These are phyloP conservation scores for Scophthalmus maximus DNA, from an alignment of 2,113 vertebrate species.

Conservation along the genomic window DNA sequence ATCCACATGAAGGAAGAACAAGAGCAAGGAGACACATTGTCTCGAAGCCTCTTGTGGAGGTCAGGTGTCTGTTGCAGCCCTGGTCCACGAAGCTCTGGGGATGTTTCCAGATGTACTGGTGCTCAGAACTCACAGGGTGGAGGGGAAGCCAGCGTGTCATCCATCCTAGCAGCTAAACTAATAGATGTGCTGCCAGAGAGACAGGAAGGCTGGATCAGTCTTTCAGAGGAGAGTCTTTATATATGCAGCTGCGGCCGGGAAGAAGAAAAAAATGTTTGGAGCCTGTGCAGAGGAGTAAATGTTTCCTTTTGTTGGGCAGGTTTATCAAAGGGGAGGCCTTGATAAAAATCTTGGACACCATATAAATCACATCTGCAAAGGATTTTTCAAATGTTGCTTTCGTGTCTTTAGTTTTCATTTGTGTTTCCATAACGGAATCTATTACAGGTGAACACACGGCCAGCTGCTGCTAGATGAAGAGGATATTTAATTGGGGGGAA, in stretches of 20 bases:
- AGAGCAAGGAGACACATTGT: no score
- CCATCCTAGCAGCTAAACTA: slow-evolving; percentile 62
- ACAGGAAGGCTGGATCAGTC: slow-evolving; percentile 57
- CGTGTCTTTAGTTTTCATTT: slow-evolving; percentile 33
- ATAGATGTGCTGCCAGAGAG: slow-evolving; percentile 67
- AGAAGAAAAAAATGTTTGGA: slow-evolving; percentile 43
- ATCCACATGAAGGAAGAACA: no score
- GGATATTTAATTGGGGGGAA: slow-evolving; percentile 10
- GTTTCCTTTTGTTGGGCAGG: slow-evolving; percentile 56
- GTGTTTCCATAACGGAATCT: slow-evolving; percentile 33
- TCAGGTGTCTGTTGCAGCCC: slow-evolving; percentile 17
- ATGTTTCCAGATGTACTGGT: slow-evolving; percentile 25
- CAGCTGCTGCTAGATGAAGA: slow-evolving; percentile 36
- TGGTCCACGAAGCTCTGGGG: not conserved
- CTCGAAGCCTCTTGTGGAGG: not conserved
- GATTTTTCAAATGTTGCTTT: slow-evolving; percentile 41
- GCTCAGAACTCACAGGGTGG: slow-evolving; percentile 39
- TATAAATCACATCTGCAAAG: slow-evolving; percentile 52
- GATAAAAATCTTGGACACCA: slow-evolving; percentile 42
- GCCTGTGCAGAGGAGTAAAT: slow-evolving; percentile 48
- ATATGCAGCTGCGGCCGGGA: slow-evolving; percentile 51
- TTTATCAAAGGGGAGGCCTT: slow-evolving; percentile 53
- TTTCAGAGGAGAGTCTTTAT: slow-evolving; percentile 47
- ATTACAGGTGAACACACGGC: slow-evolving; percentile 51
- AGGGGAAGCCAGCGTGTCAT: slow-evolving; percentile 39